Base-by-base conservation (phyloP, 2,888 invertebrate genomes). In the Pycnomerus fuliginosus region DNA sequence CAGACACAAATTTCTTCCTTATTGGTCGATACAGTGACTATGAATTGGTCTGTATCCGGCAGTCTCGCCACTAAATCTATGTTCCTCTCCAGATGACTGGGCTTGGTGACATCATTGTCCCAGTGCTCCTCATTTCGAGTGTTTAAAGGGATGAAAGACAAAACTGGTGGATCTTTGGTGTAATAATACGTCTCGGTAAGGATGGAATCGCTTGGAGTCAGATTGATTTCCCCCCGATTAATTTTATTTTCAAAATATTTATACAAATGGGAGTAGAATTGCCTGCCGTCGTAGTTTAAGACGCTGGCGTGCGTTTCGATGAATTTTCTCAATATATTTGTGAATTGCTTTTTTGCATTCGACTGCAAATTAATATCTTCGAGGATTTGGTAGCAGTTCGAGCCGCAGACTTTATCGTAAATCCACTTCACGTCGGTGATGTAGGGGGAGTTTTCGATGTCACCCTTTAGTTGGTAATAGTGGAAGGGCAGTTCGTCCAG, bases 401-500 rank as follows among this genome's bases (percentile, higher is more conserved):
- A 85, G 3, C 86, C 87, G 32, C 85, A 84, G 0, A 91, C 74
- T 71, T 91, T 91, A 58, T 87, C 84, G 59, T 83, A 81, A 23
- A 91, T 78, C 89, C 90, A 92, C 55, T 81, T 79, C 16, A 85
- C 76, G 64, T 88, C 84, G 37, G 84, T 84, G 65, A 91, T 80
- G 66, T 84, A 88, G 11, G 78, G 76, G 35, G 83, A 82, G 53
- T 78, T 78, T 41, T 87, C 79, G 54, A 84, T 80, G 1, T 76
- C 74, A 28, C 77, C 71, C 54, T 80, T 74, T 53, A 84, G 69
- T 56, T 82, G 80, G 67, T 83, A 80, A 66, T 83, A 80, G 63
- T 90, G 88, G 73, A 80, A 87, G 29, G 92, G 90, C 32, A 91
- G 76, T 71, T 92, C 91, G 67, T 87, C 87, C 48, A 90, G 77